phyloP scores from a whole-genome alignment of 2,113 vertebrate genomes.

The Pipa parva region DNA sequence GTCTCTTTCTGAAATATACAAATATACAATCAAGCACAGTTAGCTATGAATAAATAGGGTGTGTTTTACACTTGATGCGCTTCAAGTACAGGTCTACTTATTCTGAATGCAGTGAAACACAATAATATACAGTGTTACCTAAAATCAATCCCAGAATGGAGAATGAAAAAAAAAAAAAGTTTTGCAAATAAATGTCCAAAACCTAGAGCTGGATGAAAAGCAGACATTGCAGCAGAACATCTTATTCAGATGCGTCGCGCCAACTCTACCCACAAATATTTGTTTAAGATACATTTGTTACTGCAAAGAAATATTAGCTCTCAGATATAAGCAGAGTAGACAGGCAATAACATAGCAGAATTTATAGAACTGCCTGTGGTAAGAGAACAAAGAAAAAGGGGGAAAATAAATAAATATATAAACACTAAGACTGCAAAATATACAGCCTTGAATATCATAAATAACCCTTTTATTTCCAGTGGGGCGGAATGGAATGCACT shows the following conservation, averaged over 20 bases:
- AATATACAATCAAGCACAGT: no score
- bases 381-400: conserved; percentile 26
- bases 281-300: conserved; percentile 30
- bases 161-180: no score
- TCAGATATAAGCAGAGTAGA: conserved; percentile 37
- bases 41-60: no score
- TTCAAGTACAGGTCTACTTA: no score
- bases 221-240: not conserved
- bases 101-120: no score
- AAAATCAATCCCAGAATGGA: no score
- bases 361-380: conserved; percentile 35
- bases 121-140: no score
- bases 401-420: conserved; percentile 23
- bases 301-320: conserved; percentile 38
- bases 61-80: no score
- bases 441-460: conserved; percentile 33
- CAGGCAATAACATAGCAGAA: conserved; percentile 41
- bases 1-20: no score
- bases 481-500: conserved; percentile 24
- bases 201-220: not conserved
- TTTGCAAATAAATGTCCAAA: no score
- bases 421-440: conserved; percentile 37
- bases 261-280: conserved; percentile 17
- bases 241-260: conserved; percentile 4
- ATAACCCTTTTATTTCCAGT: conserved; percentile 31